Conservation (phyloP, 1,140 invertebrate species). For the Homarus americanus region DNA sequence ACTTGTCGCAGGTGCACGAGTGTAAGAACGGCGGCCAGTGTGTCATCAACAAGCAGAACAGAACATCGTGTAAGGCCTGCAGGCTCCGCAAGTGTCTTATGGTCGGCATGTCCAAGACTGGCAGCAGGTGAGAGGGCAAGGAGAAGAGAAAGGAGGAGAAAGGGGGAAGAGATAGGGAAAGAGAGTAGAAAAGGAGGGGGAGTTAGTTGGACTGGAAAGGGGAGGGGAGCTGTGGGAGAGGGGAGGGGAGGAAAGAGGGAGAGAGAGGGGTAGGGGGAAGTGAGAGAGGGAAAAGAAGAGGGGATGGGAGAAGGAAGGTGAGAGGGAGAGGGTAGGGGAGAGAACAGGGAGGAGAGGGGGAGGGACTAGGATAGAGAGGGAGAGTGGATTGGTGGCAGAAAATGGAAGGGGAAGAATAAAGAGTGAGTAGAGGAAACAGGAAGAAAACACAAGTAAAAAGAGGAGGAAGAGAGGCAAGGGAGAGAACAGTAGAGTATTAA, state of each 20-base stretch:
- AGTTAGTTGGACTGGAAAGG: neutral
- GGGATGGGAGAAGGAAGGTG: neutral
- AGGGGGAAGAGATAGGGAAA: neutral
- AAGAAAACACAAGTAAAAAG: too few relatives aligned
- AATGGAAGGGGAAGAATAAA: too few relatives aligned
- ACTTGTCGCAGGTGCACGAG: slow-evolving; percentile 91
- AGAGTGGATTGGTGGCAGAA: too few relatives aligned
- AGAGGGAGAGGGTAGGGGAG: too few relatives aligned
- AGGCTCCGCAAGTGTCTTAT: slow-evolving; percentile 93
- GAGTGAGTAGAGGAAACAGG: too few relatives aligned
- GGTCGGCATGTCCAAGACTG: slow-evolving; percentile 97
- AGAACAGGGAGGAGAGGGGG: too few relatives aligned
- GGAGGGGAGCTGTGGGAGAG: neutral
- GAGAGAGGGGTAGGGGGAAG: neutral
- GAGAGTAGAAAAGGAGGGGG: neutral
- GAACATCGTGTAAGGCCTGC: slow-evolving; percentile 97
- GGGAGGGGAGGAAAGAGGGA: neutral
- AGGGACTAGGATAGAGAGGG: too few relatives aligned
- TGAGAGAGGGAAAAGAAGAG: neutral
- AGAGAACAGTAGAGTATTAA: neutral
- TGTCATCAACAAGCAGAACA: slow-evolving; percentile 96
- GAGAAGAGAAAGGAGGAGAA: neutral
- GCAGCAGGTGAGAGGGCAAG: slow-evolving; percentile 76
- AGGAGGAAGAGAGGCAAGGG: neutral
- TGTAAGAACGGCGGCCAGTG: slow-evolving; percentile 96